Percentiles rank a stretch among this genome's conserved stretches.
Evolutionary conservation across 2,113 vertebrate species (phyloP).

Genomic region (Phylloscopus trochilus): DNA sequence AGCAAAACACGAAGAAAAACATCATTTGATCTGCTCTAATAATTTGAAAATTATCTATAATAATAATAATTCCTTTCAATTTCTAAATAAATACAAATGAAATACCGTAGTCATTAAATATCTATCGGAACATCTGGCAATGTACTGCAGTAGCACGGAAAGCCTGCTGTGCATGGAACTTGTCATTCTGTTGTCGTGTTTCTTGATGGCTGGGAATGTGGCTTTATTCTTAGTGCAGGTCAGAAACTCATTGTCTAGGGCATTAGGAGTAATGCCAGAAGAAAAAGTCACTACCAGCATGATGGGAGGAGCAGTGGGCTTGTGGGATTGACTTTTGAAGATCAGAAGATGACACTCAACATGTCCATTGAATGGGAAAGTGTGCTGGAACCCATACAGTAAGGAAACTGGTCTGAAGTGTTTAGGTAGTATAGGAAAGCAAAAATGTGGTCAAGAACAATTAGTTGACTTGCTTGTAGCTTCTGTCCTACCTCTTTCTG

Average conservation of each 20-base stretch:
- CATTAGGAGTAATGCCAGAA: neutral
- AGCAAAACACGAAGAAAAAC: neutral
- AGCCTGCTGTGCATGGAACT: neutral
- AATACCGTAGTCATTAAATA: neutral
- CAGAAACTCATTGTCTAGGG: neutral
- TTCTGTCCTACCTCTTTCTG: neutral
- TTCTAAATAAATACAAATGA: neutral
- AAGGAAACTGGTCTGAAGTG: neutral
- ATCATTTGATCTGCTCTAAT: neutral
- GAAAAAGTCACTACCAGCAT: constrained; percentile 2
- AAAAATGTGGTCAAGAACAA: neutral
- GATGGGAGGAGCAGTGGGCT: neutral
- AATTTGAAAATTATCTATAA: neutral
- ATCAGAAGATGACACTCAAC: neutral
- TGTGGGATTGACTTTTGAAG: neutral
- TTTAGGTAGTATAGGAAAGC: neutral
- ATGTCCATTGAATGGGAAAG: neutral
- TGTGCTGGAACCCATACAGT: neutral
- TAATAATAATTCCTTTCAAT: neutral
- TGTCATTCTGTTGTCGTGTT: neutral
- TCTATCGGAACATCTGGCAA: neutral
- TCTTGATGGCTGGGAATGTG: neutral
- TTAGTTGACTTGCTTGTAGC: neutral
- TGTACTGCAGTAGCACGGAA: neutral
- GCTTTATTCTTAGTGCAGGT: neutral